phyloP scores from a whole-genome alignment of 2,888 invertebrate species.

The Rhopalosiphum nymphaeae region DNA sequence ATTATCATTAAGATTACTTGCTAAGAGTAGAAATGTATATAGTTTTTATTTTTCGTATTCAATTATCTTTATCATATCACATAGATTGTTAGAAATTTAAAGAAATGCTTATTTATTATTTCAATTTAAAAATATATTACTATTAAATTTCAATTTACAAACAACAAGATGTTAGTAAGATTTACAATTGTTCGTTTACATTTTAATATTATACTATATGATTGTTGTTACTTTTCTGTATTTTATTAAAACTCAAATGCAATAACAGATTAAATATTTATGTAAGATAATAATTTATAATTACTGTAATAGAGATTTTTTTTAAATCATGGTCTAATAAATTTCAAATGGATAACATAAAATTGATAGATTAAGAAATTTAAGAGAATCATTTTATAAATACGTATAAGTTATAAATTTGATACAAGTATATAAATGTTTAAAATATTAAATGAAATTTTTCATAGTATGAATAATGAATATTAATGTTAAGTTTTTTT shows the following conservation, averaged over 20 bases:
- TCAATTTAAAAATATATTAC: background rate
- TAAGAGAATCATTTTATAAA: background rate
- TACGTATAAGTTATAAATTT: background rate
- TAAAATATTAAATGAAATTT: background rate
- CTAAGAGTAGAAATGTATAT: background rate
- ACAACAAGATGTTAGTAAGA: background rate
- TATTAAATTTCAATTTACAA: background rate
- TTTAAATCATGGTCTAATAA: background rate
- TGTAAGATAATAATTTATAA: background rate
- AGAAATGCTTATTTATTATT: background rate
- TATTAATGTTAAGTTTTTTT: no score
- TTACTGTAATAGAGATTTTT: background rate
- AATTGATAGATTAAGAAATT: background rate
- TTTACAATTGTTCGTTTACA: background rate
- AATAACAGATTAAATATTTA: background rate
- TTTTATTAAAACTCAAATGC: background rate
- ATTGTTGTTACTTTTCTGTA: background rate
- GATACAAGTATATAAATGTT: background rate
- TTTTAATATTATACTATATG: background rate
- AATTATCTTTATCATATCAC: conserved; percentile 13
- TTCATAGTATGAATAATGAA: background rate
- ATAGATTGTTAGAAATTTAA: background rate
- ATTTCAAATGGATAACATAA: background rate
- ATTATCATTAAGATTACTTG: background rate
- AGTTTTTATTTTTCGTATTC: background rate